Evolutionary conservation across 2,888 invertebrate genomes (phyloP).

Genomic region (Taphrorychus bicolor): DNA sequence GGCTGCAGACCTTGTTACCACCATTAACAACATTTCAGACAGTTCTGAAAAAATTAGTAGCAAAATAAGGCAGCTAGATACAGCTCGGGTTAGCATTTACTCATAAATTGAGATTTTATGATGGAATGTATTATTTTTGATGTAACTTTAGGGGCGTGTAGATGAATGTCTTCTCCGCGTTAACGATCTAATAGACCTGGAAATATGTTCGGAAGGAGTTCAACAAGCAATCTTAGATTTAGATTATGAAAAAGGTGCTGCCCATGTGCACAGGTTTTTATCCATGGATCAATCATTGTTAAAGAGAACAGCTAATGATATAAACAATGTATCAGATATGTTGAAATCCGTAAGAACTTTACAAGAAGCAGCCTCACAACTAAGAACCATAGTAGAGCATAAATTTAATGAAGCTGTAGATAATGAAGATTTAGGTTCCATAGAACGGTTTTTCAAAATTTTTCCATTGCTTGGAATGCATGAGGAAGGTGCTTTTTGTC

Average conservation of each 20-base stretch:
- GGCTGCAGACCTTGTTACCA: constrained; percentile 80
- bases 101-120: no score
- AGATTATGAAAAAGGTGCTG: constrained; percentile 97
- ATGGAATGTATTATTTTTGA: constrained; percentile 1
- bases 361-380: constrained; percentile 77
- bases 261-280: constrained; percentile 91
- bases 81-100: constrained; percentile 75
- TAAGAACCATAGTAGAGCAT: constrained; percentile 73
- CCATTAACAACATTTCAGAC: constrained; percentile 86
- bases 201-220: constrained; percentile 97
- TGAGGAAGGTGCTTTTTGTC: constrained; percentile 73
- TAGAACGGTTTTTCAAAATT: constrained; percentile 95
- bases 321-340: constrained; percentile 74
- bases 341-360: constrained; percentile 75
- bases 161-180: constrained; percentile 94
- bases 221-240: constrained; percentile 91
- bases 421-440: constrained; percentile 85
- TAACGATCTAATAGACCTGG: constrained; percentile 92
- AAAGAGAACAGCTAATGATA: constrained; percentile 78
- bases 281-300: constrained; percentile 89
- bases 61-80: constrained; percentile 92
- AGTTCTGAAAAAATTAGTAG: constrained; percentile 94
- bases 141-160: constrained; percentile 81
- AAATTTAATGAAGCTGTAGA: constrained; percentile 93
- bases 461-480: constrained; percentile 94